Evolutionary conservation across 2,113 vertebrate genomes (phyloP).

Genomic region (Strix aluco): DNA sequence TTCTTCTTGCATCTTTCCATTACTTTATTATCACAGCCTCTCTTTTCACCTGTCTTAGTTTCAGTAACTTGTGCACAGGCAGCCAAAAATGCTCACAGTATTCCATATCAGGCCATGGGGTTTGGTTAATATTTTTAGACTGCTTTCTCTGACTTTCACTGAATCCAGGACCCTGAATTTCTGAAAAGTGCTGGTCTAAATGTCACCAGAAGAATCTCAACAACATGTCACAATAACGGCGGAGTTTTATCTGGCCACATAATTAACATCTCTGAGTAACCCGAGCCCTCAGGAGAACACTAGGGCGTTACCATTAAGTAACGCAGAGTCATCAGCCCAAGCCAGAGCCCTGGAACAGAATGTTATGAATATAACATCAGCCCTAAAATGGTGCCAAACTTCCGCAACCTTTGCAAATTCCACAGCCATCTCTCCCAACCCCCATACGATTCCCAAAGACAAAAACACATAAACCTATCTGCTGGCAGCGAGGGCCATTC

Average conservation of each 20-base stretch:
- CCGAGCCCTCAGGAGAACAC: not conserved
- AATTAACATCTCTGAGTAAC: not conserved
- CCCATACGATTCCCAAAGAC: not conserved
- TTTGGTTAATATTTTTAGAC: not conserved
- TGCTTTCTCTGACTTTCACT: not conserved
- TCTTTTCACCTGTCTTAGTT: not conserved
- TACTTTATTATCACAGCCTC: not conserved
- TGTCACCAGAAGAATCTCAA: not conserved
- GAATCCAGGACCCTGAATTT: not conserved
- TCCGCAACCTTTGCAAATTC: constrained; percentile 28
- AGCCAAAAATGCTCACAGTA: not conserved
- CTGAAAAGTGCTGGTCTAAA: not conserved
- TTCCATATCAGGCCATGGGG: not conserved
- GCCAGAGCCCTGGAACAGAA: constrained; percentile 41
- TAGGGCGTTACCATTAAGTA: constrained; percentile 50
- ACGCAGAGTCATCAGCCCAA: constrained; percentile 1
- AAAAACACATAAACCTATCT: not conserved
- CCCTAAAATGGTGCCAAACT: constrained; percentile 10
- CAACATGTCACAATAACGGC: not conserved
- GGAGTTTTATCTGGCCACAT: constrained; percentile 6
- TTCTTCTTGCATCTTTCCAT: not conserved
- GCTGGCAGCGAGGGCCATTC: not conserved
- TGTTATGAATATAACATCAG: constrained; percentile 31
- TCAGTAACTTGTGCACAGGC: not conserved
- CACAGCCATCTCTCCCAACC: not conserved